A percentile compares a stretch with the other conserved stretches of the same genome.
Evolutionary conservation across 1,140 invertebrate genomes (phyloP).

Genomic region (Conus betulinus): DNA sequence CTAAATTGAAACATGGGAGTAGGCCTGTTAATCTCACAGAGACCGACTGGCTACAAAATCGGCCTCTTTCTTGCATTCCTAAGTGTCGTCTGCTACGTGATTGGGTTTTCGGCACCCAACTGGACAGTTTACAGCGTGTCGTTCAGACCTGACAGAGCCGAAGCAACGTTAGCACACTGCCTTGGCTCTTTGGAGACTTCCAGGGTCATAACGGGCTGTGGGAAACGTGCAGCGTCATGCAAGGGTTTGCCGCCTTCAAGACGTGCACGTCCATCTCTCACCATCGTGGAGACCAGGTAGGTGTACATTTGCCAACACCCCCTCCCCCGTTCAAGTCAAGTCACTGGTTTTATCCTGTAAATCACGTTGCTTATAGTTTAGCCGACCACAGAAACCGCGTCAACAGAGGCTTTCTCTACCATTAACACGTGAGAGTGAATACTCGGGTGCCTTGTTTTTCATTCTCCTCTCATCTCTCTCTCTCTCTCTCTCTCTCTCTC

Average conservation of each 20-base stretch:
- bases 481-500: not conserved
- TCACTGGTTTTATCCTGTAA: too few relatives aligned
- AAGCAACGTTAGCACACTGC: not conserved
- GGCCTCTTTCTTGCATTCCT: not conserved
- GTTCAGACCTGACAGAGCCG: too few relatives aligned
- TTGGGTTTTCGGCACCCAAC: not conserved
- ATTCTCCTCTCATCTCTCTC: not conserved
- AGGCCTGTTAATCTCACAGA: not conserved
- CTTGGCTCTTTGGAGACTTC: not conserved
- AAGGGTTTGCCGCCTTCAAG: not conserved
- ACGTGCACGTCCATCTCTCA: not conserved
- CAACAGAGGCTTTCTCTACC: too few relatives aligned
- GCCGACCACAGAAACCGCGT: too few relatives aligned
- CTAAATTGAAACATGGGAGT: not conserved
- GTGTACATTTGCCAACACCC: too few relatives aligned
- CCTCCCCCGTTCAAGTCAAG: too few relatives aligned
- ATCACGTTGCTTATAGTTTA: too few relatives aligned
- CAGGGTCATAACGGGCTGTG: not conserved
- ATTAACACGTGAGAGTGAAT: not conserved
- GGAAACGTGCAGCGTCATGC: not conserved
- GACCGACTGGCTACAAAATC: not conserved
- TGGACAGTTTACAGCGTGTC: not conserved
- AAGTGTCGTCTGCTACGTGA: not conserved
- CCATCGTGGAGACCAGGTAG: not conserved
- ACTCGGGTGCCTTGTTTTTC: not conserved